Evolutionary conservation across 2,113 vertebrate genomes (phyloP).

Genomic region (Ovis canadensis): DNA sequence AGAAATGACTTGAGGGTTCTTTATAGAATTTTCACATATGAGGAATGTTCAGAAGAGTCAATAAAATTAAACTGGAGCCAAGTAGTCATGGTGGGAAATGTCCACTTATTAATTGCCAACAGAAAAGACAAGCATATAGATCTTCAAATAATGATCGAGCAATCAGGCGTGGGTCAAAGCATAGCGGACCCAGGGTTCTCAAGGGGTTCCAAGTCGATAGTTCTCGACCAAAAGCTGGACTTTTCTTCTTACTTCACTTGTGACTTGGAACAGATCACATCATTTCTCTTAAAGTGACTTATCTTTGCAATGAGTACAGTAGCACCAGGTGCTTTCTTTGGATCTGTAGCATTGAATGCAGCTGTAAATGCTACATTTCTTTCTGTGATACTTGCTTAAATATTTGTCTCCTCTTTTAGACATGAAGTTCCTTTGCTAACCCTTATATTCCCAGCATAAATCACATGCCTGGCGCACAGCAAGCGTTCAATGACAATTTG

Average conservation of each 20-base stretch:
- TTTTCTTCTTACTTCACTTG: background rate
- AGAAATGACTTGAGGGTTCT: conserved; percentile 40
- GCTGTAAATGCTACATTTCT: background rate
- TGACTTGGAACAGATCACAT: background rate
- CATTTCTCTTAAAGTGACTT: background rate
- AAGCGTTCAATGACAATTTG: background rate
- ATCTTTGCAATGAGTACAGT: background rate
- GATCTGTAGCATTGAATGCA: background rate
- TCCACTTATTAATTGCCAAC: background rate
- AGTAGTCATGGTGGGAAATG: background rate
- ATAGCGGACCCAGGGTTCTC: background rate
- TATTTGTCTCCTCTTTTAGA: background rate
- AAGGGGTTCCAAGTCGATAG: background rate
- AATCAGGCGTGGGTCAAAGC: background rate
- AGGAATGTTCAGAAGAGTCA: conserved; percentile 5
- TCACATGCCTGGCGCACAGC: background rate
- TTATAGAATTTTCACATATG: conserved; percentile 33
- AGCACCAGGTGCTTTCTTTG: background rate
- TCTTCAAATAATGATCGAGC: background rate
- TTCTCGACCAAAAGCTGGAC: background rate
- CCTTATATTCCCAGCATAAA: background rate
- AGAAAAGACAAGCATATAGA: background rate
- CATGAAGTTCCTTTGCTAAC: background rate
- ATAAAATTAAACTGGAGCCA: background rate
- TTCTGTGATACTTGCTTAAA: background rate